These are phyloP conservation scores for Luidia sarsii DNA, from an alignment of 53 echinoderm and acorn worm genomes.

Conservation along the genomic window DNA sequence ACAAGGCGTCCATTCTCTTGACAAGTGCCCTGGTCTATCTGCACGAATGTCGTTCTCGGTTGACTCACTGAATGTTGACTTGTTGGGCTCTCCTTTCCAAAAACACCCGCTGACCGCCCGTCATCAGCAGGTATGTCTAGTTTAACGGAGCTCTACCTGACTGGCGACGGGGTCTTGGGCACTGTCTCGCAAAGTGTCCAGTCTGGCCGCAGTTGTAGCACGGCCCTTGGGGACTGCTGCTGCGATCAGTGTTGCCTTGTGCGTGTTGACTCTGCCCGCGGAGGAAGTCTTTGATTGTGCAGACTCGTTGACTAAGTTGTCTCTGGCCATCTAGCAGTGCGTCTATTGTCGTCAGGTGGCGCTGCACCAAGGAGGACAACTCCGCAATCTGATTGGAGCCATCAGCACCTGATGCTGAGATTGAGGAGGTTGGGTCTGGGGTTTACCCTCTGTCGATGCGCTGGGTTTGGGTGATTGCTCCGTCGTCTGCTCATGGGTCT, in stretches of 20 bases:
- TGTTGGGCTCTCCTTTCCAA: background rate
- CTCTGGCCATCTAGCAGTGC: background rate
- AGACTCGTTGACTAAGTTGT: background rate
- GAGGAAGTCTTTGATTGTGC: background rate
- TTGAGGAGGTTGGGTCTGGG: no score
- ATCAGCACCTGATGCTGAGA: background rate
- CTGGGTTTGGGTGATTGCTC: background rate
- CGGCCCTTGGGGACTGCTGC: background rate
- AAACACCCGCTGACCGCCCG: background rate
- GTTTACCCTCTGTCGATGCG: background rate
- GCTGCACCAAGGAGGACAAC: background rate
- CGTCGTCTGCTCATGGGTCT: background rate
- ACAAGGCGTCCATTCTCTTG: background rate
- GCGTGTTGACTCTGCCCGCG: background rate
- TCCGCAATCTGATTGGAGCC: background rate
- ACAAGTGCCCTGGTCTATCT: background rate
- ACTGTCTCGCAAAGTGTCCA: constrained; percentile 17
- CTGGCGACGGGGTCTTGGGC: background rate
- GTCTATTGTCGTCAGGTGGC: background rate
- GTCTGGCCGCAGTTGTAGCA: background rate
- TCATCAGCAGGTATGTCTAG: constrained; percentile 6
- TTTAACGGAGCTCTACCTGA: background rate
- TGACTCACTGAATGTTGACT: no score
- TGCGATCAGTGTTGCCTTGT: background rate
- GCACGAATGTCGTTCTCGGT: background rate